Conservation (phyloP, 2,797 vertebrate species). For the Glossophaga mutica region DNA sequence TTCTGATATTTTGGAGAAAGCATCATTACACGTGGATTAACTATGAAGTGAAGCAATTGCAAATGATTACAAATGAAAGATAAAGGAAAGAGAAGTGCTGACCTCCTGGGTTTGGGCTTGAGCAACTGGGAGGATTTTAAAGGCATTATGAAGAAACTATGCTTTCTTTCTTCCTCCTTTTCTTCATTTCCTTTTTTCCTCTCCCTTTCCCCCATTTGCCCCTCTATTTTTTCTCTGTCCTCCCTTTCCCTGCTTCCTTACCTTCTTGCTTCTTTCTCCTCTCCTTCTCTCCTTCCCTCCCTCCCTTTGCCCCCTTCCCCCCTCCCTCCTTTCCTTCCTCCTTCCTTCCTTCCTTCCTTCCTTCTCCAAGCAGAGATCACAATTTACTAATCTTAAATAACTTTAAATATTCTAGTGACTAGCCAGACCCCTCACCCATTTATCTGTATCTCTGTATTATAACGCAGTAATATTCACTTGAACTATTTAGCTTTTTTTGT, state of each 20-base stretch:
- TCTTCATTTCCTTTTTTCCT: background rate
- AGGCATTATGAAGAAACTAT: background rate
- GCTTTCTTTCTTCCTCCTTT: background rate
- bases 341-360: rapidly evolving
- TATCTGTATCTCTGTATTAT: background rate
- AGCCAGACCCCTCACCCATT: background rate
- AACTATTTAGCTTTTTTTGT: background rate
- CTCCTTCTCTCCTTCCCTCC: rapidly evolving
- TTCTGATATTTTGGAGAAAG: background rate
- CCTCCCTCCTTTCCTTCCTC: rapidly evolving
- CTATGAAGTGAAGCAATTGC: background rate
- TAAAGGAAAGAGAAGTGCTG: background rate
- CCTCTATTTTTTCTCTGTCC: rapidly evolving
- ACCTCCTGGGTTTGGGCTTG: background rate
- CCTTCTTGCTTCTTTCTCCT: background rate
- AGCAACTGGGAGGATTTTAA: background rate
- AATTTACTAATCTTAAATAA: background rate
- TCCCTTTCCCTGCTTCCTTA: too few relatives aligned
- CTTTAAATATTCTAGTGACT: background rate
- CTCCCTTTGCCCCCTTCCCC: rapidly evolving
- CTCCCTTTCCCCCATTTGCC: rapidly evolving
- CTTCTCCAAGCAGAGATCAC: background rate
- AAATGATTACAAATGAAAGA: background rate
- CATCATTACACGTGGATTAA: background rate
- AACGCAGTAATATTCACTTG: background rate